phyloP scores from a whole-genome alignment of 2,797 vertebrate genomes.

The Petrocephalus schoutedeni region DNA sequence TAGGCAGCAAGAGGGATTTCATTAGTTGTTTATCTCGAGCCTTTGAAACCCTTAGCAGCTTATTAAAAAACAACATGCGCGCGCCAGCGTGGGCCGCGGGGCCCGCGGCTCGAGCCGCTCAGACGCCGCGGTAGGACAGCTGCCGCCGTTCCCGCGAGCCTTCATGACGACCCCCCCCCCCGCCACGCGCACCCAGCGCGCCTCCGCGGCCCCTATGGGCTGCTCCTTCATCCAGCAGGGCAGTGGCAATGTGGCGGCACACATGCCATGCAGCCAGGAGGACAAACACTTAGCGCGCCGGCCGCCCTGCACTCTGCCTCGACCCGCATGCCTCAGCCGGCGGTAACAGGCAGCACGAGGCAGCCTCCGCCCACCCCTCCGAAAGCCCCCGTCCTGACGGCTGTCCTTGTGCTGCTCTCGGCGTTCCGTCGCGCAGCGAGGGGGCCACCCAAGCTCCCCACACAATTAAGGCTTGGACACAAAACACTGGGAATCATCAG shows the following conservation, averaged over 20 bases:
- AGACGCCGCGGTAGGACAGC: constrained; percentile 42
- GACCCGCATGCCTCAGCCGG: background rate
- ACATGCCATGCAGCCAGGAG: background rate
- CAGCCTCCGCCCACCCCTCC: background rate
- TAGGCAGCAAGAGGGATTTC: constrained; percentile 63
- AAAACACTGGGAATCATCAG: constrained; percentile 5
- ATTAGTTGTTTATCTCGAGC: constrained; percentile 67
- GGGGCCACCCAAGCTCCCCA: background rate
- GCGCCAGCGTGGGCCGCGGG: background rate
- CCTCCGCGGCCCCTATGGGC: background rate
- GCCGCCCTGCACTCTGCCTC: background rate
- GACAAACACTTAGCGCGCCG: background rate
- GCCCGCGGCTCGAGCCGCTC: constrained; percentile 40
- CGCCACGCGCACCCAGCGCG: background rate
- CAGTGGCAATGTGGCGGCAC: constrained; percentile 26
- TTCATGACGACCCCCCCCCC: background rate
- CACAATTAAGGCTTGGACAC: constrained; percentile 2
- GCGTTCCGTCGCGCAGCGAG: background rate
- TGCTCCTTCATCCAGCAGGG: background rate
- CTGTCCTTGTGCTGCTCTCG: background rate
- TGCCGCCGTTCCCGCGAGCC: background rate
- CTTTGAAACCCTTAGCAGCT: constrained; percentile 43
- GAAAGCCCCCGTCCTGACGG: background rate
- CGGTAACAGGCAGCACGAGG: background rate
- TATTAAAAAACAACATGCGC: constrained; percentile 28